Base-by-base conservation (phyloP, 2,797 vertebrate species). In the Melanotaenia trifasciata region DNA sequence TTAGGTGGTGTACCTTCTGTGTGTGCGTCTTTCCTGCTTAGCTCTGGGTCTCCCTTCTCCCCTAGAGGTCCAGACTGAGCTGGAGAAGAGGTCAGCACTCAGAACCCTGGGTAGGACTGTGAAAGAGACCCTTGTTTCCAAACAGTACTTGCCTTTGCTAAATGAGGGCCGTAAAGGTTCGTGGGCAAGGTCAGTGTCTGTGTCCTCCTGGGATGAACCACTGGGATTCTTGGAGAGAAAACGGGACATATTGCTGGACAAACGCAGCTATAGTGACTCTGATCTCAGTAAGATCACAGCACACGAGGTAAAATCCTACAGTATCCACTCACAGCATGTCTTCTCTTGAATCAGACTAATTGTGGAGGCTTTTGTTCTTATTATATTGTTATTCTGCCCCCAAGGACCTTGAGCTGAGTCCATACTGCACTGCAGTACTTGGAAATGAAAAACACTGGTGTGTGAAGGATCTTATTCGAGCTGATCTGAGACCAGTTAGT, bases 191-290 rank as follows among this genome's bases (percentile, higher is more conserved):
- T 86, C 82, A 0, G 80, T 57, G n/a, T 92, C 88, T 0, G 68
- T 92, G 35, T 89, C 87, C 54, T 94, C 90, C 64, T 95, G 94
- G 94, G 93, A 95, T 0, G 92, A 95, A 64, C 93, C 94, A 0
- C 67, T 91, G 28, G 92, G 90, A 18, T 94, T 93, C 80, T 69
- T 91, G 50, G 89, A 93, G 84, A 88, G 93, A 56, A 94, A 93
- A 76, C 87, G 86, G 58, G 90, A 90, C 0, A 76, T 92, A 30
- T 81, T 95, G 66, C 66, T 91, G 64, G 87, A 92, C 84, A 95
- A 93, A 83, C 89, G 92, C 64, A 93, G 95, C 92, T 95, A 94
- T 84, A 96, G 95, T 16, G 94, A 95, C 60, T 94, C 95, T 18
- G 95, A 95, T 70, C 90, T 96, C 78, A 89, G 89, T 84, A 94